Percentiles rank a stretch among this genome's conserved stretches.
phyloP scores from a whole-genome alignment of 2,113 vertebrate species.

The Solea solea region DNA sequence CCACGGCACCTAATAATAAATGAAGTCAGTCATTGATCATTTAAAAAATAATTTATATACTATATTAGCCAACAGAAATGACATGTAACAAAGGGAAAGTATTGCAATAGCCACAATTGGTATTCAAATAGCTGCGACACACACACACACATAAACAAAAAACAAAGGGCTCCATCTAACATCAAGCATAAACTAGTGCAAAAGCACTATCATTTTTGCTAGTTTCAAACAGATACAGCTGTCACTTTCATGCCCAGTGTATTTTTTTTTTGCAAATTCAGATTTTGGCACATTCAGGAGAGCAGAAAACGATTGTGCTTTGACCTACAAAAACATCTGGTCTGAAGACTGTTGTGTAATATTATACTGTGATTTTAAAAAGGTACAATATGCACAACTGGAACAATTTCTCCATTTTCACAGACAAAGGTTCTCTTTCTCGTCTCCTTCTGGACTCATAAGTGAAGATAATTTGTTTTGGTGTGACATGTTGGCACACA shows the following conservation, averaged over 20 bases:
- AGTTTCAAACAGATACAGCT: not conserved
- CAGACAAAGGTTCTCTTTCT: no score
- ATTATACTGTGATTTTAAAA: no score
- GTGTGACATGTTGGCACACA: no score
- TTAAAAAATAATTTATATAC: constrained; percentile 46
- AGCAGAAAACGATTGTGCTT: no score
- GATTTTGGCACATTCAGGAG: no score
- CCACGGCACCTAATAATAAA: constrained; percentile 9
- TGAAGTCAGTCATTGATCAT: constrained; percentile 27
- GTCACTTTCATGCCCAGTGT: not conserved
- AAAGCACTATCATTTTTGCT: not conserved
- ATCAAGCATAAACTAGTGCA: not conserved
- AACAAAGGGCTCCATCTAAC: not conserved
- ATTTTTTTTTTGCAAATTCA: no score
- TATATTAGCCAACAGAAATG: constrained; percentile 31
- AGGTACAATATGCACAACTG: no score
- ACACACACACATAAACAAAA: not conserved
- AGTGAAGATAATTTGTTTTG: no score
- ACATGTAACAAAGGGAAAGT: constrained; percentile 25
- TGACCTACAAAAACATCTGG: no score
- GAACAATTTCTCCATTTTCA: no score
- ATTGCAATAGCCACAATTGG: constrained; percentile 32
- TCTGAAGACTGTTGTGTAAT: no score
- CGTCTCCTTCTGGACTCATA: no score
- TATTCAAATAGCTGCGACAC: constrained; percentile 31